Conservation (phyloP, 2,113 vertebrate genomes). For the Antennarius striatus region DNA sequence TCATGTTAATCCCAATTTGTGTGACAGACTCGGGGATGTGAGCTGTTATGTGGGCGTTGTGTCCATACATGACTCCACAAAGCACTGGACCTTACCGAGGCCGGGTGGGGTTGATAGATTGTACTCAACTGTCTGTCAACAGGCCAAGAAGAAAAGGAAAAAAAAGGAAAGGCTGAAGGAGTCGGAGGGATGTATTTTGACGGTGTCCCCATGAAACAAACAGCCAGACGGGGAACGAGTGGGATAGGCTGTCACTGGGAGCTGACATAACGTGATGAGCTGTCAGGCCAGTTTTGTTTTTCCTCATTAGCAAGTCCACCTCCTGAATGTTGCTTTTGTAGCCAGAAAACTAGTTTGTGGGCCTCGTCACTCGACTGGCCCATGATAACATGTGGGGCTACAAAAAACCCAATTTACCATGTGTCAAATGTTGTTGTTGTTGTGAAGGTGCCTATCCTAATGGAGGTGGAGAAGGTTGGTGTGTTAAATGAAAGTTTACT, state of each 20-base stretch:
- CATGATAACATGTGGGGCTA: conserved; percentile 37
- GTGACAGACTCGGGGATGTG: conserved; percentile 47
- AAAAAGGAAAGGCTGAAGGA: conserved; percentile 46
- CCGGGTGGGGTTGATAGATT: conserved; percentile 65
- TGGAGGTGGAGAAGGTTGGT: conserved; percentile 19
- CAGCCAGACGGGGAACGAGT: conserved; percentile 27
- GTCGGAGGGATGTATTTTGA: conserved; percentile 59
- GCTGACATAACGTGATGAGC: conserved; percentile 60
- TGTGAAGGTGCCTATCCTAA: conserved; percentile 36
- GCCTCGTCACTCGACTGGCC: conserved; percentile 18
- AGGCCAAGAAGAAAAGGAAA: conserved; percentile 38
- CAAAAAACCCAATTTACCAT: conserved; percentile 58
- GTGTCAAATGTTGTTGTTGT: conserved; percentile 64
- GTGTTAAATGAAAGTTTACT: conserved; percentile 43
- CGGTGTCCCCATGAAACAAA: conserved; percentile 60
- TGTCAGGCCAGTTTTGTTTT: conserved; percentile 65
- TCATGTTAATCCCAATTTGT: conserved; percentile 67
- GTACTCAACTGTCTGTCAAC: conserved; percentile 62
- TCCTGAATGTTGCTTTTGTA: conserved; percentile 46
- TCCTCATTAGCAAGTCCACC: conserved; percentile 67
- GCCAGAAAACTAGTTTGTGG: conserved; percentile 41
- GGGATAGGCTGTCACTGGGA: conserved; percentile 54
- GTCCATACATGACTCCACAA: conserved; percentile 41
- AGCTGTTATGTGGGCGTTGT: conserved; percentile 10
- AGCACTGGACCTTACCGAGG: conserved; percentile 34